Evolutionary conservation across 2,888 invertebrate genomes (phyloP).

Genomic region (Epistrophe grossulariae): DNA sequence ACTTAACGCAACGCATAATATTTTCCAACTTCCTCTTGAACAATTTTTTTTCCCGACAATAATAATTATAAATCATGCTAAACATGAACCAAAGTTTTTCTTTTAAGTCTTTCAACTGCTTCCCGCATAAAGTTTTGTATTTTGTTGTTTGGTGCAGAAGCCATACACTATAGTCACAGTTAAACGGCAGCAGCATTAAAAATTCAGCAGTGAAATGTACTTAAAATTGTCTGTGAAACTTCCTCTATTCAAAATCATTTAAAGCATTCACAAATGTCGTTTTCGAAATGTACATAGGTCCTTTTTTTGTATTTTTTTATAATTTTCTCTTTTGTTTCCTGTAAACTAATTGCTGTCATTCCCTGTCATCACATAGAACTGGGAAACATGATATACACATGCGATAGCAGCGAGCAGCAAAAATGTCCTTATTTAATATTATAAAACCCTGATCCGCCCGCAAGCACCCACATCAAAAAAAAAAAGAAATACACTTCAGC

Average conservation of each 20-base stretch:
- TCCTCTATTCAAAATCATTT: slow-evolving; percentile 28
- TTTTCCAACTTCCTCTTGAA: slow-evolving; percentile 17
- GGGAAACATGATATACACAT: slow-evolving; percentile 61
- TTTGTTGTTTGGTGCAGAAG: slow-evolving; percentile 8
- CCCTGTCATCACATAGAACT: slow-evolving; percentile 59
- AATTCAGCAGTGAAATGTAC: slow-evolving; percentile 22
- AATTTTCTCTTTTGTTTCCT: slow-evolving; percentile 64
- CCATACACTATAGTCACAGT: neutral
- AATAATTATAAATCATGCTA: slow-evolving; percentile 39
- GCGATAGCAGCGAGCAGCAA: slow-evolving; percentile 52
- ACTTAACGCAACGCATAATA: slow-evolving; percentile 22
- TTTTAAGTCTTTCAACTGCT: slow-evolving; percentile 23
- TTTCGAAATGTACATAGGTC: slow-evolving; percentile 18
- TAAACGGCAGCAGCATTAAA: neutral
- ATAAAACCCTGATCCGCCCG: slow-evolving; percentile 9
- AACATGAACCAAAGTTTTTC: slow-evolving; percentile 44
- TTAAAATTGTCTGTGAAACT: slow-evolving; percentile 31
- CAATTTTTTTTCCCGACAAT: slow-evolving; percentile 14
- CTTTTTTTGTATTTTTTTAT: slow-evolving; percentile 1
- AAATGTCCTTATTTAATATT: slow-evolving; percentile 44
- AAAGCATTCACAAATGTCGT: slow-evolving; percentile 31
- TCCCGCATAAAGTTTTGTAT: slow-evolving; percentile 9
- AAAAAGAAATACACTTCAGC: slow-evolving; percentile 18
- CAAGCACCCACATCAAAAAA: slow-evolving; percentile 5
- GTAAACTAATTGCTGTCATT: slow-evolving; percentile 75